Percentiles rank a stretch among this genome's conserved stretches.
These are phyloP conservation scores for Dromococcyx pavoninus DNA, from an alignment of 2,797 vertebrate genomes.

Conservation along the genomic window DNA sequence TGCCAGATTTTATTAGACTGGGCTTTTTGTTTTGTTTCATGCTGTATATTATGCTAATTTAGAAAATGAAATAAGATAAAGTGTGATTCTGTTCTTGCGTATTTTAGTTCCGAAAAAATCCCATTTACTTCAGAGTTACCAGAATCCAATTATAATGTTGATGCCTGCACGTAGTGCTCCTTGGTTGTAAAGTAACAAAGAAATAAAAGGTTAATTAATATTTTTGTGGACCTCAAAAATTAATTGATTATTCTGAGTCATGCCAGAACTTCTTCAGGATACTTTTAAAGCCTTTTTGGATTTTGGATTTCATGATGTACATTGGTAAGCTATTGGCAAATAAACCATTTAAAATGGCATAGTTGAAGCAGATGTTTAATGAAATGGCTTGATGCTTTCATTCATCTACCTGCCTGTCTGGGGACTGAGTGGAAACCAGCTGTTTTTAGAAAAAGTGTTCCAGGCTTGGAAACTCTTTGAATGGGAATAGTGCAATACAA, in stretches of 20 bases:
- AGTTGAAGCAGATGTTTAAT: not conserved
- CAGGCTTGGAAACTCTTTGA: not conserved
- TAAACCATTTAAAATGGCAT: not conserved
- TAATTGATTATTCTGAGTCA: not conserved
- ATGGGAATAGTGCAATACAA: not conserved
- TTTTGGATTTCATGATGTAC: not conserved
- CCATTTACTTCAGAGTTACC: not conserved
- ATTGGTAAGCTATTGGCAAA: not conserved
- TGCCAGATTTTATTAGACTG: conserved; percentile 57
- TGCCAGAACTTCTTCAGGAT: not conserved
- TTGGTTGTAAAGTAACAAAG: not conserved
- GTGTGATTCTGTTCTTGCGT: not conserved
- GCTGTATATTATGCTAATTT: conserved; percentile 27
- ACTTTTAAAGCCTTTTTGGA: not conserved
- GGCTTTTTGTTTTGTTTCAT: conserved; percentile 57
- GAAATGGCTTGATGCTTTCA: not conserved
- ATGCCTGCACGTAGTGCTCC: not conserved
- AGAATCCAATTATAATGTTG: not conserved
- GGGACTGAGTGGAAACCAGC: not conserved
- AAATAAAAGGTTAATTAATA: not conserved
- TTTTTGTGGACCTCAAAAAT: not conserved
- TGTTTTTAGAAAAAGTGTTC: not conserved
- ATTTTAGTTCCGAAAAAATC: not conserved
- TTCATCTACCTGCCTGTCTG: not conserved
- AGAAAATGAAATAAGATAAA: conserved; percentile 10